A percentile compares a stretch with the other conserved stretches of the same genome.
Evolutionary conservation across 2,888 invertebrate species (phyloP).

Genomic region (Melipona bicolor): DNA sequence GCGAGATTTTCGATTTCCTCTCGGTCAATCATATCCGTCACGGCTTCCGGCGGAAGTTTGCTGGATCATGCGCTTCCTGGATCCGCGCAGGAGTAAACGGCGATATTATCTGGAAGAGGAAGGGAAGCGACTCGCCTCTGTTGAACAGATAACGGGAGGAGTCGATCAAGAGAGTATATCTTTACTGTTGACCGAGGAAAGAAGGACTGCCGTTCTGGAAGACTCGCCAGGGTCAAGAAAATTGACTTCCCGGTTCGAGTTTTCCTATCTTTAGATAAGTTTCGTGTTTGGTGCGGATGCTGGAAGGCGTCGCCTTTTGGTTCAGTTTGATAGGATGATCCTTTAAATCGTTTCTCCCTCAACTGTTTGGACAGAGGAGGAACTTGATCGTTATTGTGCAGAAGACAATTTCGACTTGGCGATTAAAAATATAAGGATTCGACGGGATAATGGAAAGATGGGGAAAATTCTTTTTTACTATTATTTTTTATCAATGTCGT

Average conservation of each 20-base stretch:
- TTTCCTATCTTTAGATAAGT: background rate
- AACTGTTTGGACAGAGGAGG: background rate
- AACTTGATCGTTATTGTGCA: background rate
- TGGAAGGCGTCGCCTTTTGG: background rate
- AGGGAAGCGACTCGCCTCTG: background rate
- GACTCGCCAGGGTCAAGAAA: conserved; percentile 8
- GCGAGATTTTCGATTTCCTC: background rate
- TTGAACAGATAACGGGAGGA: background rate
- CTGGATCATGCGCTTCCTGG: conserved; percentile 13
- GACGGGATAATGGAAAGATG: too few relatives aligned
- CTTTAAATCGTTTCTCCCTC: background rate
- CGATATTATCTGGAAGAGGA: conserved; percentile 9
- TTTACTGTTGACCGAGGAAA: conserved; percentile 16
- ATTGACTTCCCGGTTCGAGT: conserved; percentile 1
- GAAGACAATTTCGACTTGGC: background rate
- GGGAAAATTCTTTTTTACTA: too few relatives aligned
- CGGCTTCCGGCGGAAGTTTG: conserved; percentile 14
- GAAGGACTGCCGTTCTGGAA: background rate
- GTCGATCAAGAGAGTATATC: conserved; percentile 1
- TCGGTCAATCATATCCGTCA: background rate
- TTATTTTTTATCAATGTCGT: too few relatives aligned
- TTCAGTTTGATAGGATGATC: background rate
- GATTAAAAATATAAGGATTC: too few relatives aligned
- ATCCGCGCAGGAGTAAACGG: conserved; percentile 3
- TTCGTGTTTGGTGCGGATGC: background rate